phyloP scores from a whole-genome alignment of 2,888 invertebrate species.

The Drosophila mimetica region DNA sequence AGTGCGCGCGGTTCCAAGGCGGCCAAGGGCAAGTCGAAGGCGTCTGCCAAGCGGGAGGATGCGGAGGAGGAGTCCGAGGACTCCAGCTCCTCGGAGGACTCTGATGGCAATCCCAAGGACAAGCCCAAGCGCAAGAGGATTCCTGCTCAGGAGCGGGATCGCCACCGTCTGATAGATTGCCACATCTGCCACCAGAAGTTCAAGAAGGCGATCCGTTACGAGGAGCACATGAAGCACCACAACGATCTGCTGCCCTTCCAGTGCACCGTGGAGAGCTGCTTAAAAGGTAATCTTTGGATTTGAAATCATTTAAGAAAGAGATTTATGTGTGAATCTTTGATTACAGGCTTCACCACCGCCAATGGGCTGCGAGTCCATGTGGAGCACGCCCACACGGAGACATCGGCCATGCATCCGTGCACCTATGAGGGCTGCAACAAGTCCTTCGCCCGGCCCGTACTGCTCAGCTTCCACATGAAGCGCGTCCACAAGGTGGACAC shows the following conservation, averaged over 20 bases:
- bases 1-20: slow-evolving; percentile 19
- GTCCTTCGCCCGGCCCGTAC: slow-evolving; percentile 73
- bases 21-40: slow-evolving; percentile 14
- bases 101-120: slow-evolving; percentile 30
- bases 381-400: slow-evolving; percentile 79
- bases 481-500: slow-evolving; percentile 71
- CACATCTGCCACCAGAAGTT: slow-evolving; percentile 81
- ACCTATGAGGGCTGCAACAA: slow-evolving; percentile 78
- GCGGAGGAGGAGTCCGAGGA: slow-evolving; percentile 35
- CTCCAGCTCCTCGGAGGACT: slow-evolving; percentile 48
- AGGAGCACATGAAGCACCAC: slow-evolving; percentile 81
- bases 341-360: slow-evolving; percentile 72
- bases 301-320: accelerated
- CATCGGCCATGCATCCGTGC: slow-evolving; percentile 70
- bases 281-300: slow-evolving; percentile 45
- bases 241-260: slow-evolving; percentile 80
- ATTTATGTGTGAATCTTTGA: not conserved
- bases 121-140: slow-evolving; percentile 63
- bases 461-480: slow-evolving; percentile 78
- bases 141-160: slow-evolving; percentile 55
- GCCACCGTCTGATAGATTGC: slow-evolving; percentile 72
- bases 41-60: slow-evolving; percentile 28
- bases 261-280: slow-evolving; percentile 75
- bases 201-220: slow-evolving; percentile 73
- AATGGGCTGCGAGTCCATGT: slow-evolving; percentile 75